A percentile compares a stretch with the other conserved stretches of the same genome.
phyloP scores from a whole-genome alignment of 2,797 vertebrate species.

The Sebastes iracundus region DNA sequence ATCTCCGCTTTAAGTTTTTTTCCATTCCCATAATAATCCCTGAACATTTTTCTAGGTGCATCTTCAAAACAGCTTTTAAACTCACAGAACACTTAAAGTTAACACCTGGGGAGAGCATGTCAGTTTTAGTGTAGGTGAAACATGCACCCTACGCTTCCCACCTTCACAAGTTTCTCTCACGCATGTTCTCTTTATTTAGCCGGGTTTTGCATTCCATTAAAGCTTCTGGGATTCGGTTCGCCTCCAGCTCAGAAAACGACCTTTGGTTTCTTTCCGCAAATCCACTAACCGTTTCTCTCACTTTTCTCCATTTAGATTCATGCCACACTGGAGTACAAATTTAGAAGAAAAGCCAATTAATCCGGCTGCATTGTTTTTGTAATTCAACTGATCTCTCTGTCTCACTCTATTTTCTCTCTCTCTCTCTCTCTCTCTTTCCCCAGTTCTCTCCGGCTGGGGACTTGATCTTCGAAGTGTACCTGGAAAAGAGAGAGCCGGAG shows the following conservation, averaged over 20 bases:
- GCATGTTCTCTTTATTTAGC: constrained; percentile 47
- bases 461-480: constrained; percentile 94
- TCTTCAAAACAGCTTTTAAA: constrained; percentile 23
- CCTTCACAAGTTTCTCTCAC: constrained; percentile 19
- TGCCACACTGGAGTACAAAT: constrained; percentile 31
- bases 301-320: constrained; percentile 35
- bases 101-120: constrained; percentile 10
- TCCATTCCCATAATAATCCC: neutral
- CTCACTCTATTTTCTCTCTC: constrained; percentile 7
- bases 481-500: constrained; percentile 91
- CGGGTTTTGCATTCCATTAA: constrained; percentile 36
- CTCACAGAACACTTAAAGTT: constrained; percentile 1
- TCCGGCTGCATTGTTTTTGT: constrained; percentile 37
- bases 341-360: constrained; percentile 61
- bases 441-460: constrained; percentile 95
- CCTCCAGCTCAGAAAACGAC: constrained; percentile 38
- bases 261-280: constrained; percentile 36
- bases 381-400: constrained; percentile 42
- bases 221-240: constrained; percentile 26
- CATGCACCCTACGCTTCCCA: neutral
- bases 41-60: neutral
- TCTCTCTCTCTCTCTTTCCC: constrained; percentile 7
- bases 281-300: constrained; percentile 29
- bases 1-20: neutral
- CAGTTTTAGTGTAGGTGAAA: constrained; percentile 16